Evolutionary conservation across 2,797 vertebrate species (phyloP), one percentile per base, ranked within the genome.

Genomic region (Sphaeramia orbicularis): DNA sequence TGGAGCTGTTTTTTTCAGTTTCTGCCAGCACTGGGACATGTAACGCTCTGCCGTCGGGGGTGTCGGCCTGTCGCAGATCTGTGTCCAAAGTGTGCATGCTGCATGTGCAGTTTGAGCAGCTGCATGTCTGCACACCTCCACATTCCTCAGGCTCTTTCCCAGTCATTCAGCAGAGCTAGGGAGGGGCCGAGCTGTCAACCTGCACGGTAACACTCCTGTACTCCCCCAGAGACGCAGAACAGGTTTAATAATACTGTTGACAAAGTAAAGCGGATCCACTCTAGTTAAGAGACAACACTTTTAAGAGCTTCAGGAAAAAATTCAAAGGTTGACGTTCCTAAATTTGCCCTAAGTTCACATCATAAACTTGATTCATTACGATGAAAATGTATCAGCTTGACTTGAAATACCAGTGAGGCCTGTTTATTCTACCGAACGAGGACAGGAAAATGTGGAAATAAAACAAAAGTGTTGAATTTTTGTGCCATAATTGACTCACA

Each of bases 101-200:
- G 51, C 51, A 57, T 74, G 53, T 76, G 62, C 77, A 60, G 65
- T 81, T 65, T 67, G 69, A 78, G 74, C 61, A 38, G 63, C 82
- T 92, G 88, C 93, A 89, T 90, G 94, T 93, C 93, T 89, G 88
- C 93, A 94, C 94, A 94, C 91, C 93, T 94, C 91, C 91, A 92
- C 93, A 95, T 95, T 95, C 93, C 92, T 88, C 74, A 71, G 78
- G 58, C 78, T 60, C 73, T 81, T 63, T 73, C 67, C 38, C 76
- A 85, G 84, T 86, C 67, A 58, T 76, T 87, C 65, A 78, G 58
- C 55, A 65, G 65, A 71, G 45, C 61, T 21, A 85, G 91, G 94
- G 94, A 85, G 89, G 81, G 90, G 87, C 85, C 2, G 37, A 10
- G 55, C 79, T 84, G 80, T 76, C 77, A 81, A 71, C 85, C 80